phyloP scores from a whole-genome alignment of 2,888 invertebrate species.

The Agrochola lychnidis region DNA sequence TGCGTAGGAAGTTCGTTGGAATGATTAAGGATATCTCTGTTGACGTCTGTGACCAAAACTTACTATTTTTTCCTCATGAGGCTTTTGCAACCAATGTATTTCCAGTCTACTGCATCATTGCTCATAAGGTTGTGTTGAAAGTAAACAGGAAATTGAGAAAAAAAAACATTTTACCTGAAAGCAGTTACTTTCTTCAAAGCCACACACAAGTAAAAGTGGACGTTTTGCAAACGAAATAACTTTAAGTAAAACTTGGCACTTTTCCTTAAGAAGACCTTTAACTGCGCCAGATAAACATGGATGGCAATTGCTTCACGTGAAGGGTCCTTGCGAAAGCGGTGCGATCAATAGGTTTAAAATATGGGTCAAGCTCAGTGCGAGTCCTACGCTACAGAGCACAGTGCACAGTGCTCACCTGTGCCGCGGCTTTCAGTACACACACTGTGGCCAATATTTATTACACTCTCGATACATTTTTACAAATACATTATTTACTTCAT shows the following conservation, averaged over 20 bases:
- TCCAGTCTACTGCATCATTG: neutral
- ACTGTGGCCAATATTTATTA: constrained; percentile 20
- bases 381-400: constrained; percentile 50
- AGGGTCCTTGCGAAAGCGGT: constrained; percentile 59
- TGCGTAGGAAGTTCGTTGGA: neutral
- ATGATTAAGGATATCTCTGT: neutral
- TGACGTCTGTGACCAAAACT: neutral
- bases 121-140: neutral
- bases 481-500: constrained; percentile 6
- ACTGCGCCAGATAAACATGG: constrained; percentile 55
- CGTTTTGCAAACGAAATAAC: constrained; percentile 28
- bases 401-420: constrained; percentile 51
- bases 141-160: constrained; percentile 9
- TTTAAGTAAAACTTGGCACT: constrained; percentile 26
- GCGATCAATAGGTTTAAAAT: constrained; percentile 82
- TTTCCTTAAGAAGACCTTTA: constrained; percentile 51
- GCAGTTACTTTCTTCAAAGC: neutral
- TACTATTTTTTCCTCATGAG: neutral
- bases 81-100: neutral
- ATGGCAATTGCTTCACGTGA: constrained; percentile 61
- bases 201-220: neutral
- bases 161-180: neutral
- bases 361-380: constrained; percentile 80
- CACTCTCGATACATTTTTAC: constrained; percentile 27
- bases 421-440: constrained; percentile 30